Evolutionary conservation across 2,113 vertebrate genomes (phyloP).

Genomic region (Orientallactaga bullata): DNA sequence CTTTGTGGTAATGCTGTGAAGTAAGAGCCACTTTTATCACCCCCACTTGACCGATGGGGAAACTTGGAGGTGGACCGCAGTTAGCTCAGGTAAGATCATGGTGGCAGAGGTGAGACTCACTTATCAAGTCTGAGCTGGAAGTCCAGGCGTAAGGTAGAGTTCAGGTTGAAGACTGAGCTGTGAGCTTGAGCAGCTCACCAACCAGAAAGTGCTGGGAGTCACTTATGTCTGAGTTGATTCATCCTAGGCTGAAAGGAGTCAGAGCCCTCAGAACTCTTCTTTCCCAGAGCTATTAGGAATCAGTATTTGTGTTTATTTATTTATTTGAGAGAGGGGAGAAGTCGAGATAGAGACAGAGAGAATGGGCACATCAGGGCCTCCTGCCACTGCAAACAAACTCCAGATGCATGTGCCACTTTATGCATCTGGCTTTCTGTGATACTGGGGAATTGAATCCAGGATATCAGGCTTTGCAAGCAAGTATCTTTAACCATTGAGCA

Average conservation of each 20-base stretch:
- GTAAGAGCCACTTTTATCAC: neutral
- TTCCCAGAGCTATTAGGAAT: neutral
- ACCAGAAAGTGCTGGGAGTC: accelerated
- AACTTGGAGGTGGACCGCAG: neutral
- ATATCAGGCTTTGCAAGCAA: too few species aligned
- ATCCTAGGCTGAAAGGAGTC: neutral
- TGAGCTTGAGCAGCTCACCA: neutral
- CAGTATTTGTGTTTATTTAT: neutral
- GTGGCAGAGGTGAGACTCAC: neutral
- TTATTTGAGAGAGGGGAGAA: too few species aligned
- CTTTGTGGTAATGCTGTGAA: neutral
- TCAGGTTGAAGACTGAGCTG: neutral
- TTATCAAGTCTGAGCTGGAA: neutral
- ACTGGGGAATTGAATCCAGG: too few species aligned
- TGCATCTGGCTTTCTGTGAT: too few species aligned
- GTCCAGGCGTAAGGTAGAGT: neutral
- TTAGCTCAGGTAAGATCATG: neutral
- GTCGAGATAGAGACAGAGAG: too few species aligned
- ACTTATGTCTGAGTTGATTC: neutral
- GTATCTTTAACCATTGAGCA: too few species aligned
- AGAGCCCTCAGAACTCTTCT: too few species aligned
- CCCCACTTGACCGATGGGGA: neutral
- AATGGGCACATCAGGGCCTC: too few species aligned
- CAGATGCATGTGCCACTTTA: too few species aligned
- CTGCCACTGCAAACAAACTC: too few species aligned